These are phyloP conservation scores for Vesta saturnalis DNA, from an alignment of 2,888 invertebrate genomes.

Conservation along the genomic window DNA sequence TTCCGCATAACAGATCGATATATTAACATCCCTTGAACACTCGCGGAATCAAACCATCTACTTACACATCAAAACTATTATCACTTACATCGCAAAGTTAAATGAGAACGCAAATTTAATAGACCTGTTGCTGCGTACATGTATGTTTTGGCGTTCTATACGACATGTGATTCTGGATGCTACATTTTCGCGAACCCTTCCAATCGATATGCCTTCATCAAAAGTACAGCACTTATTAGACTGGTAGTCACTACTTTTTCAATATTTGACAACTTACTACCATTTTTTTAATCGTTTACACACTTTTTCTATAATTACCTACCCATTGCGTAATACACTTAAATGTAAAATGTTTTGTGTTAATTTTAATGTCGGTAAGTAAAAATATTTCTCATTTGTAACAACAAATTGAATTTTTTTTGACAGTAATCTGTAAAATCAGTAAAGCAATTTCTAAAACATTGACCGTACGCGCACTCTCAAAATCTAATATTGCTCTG, in stretches of 20 bases:
- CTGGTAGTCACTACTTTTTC: neutral
- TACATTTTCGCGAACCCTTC: slow-evolving; percentile 40
- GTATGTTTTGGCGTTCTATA: slow-evolving; percentile 34
- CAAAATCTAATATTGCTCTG: slow-evolving; percentile 23
- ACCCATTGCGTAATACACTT: neutral
- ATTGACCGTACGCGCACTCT: slow-evolving; percentile 37
- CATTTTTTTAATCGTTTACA: neutral
- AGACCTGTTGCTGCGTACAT: slow-evolving; percentile 56
- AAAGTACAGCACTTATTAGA: slow-evolving; percentile 12
- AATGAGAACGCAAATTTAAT: slow-evolving; percentile 58
- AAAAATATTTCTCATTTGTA: no score
- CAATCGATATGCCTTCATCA: slow-evolving; percentile 47
- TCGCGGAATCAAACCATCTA: slow-evolving; percentile 49
- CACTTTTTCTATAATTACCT: neutral
- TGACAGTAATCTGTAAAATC: neutral
- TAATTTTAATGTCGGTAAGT: neutral
- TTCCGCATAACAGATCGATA: slow-evolving; percentile 56
- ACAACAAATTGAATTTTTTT: neutral
- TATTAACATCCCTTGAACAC: slow-evolving; percentile 52
- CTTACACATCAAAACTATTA: slow-evolving; percentile 50
- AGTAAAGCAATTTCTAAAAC: neutral
- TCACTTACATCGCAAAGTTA: slow-evolving; percentile 58
- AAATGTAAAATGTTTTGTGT: neutral
- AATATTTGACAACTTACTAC: neutral
- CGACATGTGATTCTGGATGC: slow-evolving; percentile 30